Conservation (phyloP, 2,888 invertebrate species). For the Drosophila leonis region DNA sequence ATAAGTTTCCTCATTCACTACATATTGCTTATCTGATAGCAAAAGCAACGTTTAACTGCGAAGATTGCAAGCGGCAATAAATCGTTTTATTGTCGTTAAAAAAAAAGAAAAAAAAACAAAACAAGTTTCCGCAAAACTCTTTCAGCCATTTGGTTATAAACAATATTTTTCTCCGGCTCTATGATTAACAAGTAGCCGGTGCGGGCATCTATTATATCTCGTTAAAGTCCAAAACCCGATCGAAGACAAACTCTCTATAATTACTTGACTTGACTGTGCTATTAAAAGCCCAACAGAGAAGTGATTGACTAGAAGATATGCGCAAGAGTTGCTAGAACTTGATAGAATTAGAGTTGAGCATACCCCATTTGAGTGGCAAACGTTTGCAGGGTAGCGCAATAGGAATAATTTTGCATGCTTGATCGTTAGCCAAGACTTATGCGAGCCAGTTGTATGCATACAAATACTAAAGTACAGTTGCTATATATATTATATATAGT, state of each 20-base stretch:
- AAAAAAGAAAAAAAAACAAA: not conserved
- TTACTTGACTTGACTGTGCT: not conserved
- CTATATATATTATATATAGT: not conserved
- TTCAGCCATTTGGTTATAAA: constrained; percentile 5
- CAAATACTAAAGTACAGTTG: constrained; percentile 3
- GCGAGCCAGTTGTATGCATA: constrained; percentile 3
- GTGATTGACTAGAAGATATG: not conserved
- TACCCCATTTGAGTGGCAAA: not conserved
- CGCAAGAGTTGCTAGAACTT: not conserved
- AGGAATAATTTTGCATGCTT: constrained; percentile 19
- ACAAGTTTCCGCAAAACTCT: constrained; percentile 18
- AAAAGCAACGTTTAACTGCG: not conserved
- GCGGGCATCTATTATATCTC: constrained; percentile 4
- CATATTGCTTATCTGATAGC: constrained; percentile 1
- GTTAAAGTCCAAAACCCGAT: constrained; percentile 19
- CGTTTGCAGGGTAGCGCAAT: not conserved
- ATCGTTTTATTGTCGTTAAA: constrained; percentile 7
- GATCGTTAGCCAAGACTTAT: constrained; percentile 8
- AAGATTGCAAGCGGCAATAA: not conserved
- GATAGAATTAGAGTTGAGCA: not conserved
- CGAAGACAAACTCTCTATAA: constrained; percentile 23
- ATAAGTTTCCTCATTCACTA: not conserved
- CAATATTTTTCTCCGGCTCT: constrained; percentile 3
- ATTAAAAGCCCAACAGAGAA: not conserved
- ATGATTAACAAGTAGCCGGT: constrained; percentile 12